phyloP scores from a whole-genome alignment of 2,888 invertebrate genomes.

The Drosophila differens region DNA sequence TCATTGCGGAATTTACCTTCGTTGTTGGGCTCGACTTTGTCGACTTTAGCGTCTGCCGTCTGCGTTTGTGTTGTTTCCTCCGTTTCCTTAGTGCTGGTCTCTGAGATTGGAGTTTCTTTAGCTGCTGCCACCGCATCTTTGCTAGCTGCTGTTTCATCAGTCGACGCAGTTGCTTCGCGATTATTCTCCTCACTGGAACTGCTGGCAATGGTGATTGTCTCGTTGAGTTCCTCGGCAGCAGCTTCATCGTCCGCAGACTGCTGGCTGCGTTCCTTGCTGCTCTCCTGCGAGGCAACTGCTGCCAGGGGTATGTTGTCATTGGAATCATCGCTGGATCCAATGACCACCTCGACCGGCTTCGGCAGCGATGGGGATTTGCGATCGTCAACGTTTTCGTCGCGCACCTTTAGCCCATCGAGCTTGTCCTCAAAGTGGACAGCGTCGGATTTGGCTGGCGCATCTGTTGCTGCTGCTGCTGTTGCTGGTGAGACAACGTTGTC shows the following conservation, averaged over 20 bases:
- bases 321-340: conserved; percentile 83
- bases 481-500: conserved; percentile 70
- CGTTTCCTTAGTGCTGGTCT: conserved; percentile 3
- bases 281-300: conserved; percentile 76
- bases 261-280: conserved; percentile 69
- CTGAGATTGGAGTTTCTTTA: conserved; percentile 15
- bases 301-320: conserved; percentile 84
- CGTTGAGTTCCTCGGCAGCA: conserved; percentile 59
- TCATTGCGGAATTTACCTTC: conserved; percentile 32
- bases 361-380: conserved; percentile 32
- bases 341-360: conserved; percentile 58
- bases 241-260: conserved; percentile 48
- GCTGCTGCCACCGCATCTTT: conserved; percentile 4
- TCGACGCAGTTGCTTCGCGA: conserved; percentile 18
- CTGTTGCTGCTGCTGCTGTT: background rate
- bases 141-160: conserved; percentile 11
- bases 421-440: conserved; percentile 70
- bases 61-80: background rate
- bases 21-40: conserved; percentile 1
- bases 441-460: conserved; percentile 56
- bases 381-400: conserved; percentile 12
- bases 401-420: conserved; percentile 49
- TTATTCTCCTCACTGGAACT: conserved; percentile 58
- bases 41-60: conserved; percentile 8
- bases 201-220: conserved; percentile 64